These are phyloP conservation scores for Athene cunicularia DNA, from an alignment of 2,113 vertebrate species.

Conservation along the genomic window DNA sequence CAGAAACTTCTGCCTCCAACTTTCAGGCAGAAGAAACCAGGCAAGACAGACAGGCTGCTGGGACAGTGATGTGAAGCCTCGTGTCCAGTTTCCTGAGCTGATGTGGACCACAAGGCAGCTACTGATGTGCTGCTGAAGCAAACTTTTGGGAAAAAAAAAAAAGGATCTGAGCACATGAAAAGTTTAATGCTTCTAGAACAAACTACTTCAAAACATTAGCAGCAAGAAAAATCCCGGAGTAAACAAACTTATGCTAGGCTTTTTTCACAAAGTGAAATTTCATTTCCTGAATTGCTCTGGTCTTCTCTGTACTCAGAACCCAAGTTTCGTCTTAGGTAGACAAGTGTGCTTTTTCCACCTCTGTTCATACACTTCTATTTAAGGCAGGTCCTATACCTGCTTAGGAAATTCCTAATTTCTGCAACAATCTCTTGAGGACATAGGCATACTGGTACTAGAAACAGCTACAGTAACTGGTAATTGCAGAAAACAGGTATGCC, in stretches of 20 bases:
- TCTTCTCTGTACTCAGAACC: background rate
- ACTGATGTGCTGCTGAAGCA: background rate
- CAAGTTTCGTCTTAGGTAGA: background rate
- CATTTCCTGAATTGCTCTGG: background rate
- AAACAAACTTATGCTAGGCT: background rate
- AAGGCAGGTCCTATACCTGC: background rate
- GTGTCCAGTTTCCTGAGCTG: background rate
- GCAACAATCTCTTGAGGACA: background rate
- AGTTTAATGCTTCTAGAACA: background rate
- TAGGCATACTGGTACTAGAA: background rate
- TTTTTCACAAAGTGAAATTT: background rate
- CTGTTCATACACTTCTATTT: background rate
- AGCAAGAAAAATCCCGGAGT: background rate
- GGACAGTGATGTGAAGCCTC: background rate
- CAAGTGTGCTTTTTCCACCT: background rate
- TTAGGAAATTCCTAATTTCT: background rate
- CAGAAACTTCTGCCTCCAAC: background rate
- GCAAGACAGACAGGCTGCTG: background rate
- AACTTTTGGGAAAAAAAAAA: background rate
- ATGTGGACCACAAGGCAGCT: background rate
- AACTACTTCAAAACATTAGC: background rate
- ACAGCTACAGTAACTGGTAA: background rate
- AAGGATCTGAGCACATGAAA: background rate
- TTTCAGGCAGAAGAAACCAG: background rate
- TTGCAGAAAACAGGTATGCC: accelerated